These are phyloP conservation scores for Meloidogyne chitwoodi DNA, from an alignment of 1,140 invertebrate species.

Conservation along the genomic window DNA sequence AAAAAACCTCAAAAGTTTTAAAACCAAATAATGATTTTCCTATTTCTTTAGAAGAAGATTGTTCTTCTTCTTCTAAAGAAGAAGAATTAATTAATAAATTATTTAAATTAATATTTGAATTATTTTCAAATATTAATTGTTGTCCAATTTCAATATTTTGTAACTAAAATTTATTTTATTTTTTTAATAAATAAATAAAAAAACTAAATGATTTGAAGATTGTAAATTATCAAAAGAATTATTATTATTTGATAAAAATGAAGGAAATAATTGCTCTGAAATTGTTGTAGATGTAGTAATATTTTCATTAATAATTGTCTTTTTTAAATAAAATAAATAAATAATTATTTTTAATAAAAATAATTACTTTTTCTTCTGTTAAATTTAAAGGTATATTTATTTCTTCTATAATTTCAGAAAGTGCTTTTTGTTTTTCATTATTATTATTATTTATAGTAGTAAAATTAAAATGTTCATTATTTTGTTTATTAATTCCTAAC, in stretches of 20 bases:
- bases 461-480: neutral
- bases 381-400: neutral
- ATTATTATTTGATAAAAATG: too few relatives aligned
- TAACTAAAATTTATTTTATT: too few relatives aligned
- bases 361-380: neutral
- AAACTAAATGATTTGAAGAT: too few relatives aligned
- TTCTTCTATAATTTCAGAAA: neutral
- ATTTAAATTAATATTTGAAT: neutral
- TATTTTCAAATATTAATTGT: neutral
- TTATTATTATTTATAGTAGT: neutral
- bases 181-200: too few relatives aligned
- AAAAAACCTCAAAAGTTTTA: neutral
- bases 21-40: neutral
- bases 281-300: too few relatives aligned
- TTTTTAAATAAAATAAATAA: too few relatives aligned
- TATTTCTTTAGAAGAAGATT: neutral
- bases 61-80: neutral
- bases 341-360: too few relatives aligned
- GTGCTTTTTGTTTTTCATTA: neutral
- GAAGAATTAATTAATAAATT: neutral
- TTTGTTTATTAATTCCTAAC: conserved; percentile 1
- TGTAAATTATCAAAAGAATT: too few relatives aligned
- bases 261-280: too few relatives aligned
- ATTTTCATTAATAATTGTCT: too few relatives aligned
- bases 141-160: neutral